Evolutionary conservation across 2,888 invertebrate genomes (phyloP).

Genomic region (Eupithecia dodoneata): DNA sequence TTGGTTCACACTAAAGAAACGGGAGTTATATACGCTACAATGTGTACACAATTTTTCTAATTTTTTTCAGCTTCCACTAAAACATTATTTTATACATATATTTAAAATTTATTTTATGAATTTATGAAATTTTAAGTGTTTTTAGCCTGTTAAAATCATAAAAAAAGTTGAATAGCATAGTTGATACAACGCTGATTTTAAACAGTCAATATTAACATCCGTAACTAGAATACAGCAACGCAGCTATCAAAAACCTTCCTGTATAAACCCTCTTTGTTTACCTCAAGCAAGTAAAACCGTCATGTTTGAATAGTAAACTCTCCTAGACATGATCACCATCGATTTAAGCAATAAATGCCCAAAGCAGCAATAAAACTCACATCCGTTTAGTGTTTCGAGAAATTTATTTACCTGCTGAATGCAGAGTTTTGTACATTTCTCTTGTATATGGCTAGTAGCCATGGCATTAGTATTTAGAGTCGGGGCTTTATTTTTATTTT

Average conservation of each 20-base stretch:
- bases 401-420: constrained; percentile 21
- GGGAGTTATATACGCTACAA: background rate
- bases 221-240: background rate
- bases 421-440: constrained; percentile 12
- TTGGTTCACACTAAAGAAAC: background rate
- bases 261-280: constrained; percentile 8
- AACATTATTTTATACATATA: background rate
- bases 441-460: background rate
- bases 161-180: no score
- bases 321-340: constrained; percentile 43
- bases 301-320: constrained; percentile 55
- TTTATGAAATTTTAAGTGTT: no score
- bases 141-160: no score
- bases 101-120: no score
- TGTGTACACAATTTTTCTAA: no score
- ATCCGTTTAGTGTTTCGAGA: constrained; percentile 62
- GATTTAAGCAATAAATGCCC: constrained; percentile 65
- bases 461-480: background rate
- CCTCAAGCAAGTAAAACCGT: constrained; percentile 17
- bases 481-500: background rate
- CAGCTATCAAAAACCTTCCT: background rate
- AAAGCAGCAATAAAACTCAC: constrained; percentile 70
- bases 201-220: background rate
- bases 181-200: background rate
- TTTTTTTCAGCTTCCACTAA: background rate